Evolutionary conservation across 2,888 invertebrate genomes (phyloP), one percentile per base, ranked within the genome.

Genomic region (Andrena flavipes): DNA sequence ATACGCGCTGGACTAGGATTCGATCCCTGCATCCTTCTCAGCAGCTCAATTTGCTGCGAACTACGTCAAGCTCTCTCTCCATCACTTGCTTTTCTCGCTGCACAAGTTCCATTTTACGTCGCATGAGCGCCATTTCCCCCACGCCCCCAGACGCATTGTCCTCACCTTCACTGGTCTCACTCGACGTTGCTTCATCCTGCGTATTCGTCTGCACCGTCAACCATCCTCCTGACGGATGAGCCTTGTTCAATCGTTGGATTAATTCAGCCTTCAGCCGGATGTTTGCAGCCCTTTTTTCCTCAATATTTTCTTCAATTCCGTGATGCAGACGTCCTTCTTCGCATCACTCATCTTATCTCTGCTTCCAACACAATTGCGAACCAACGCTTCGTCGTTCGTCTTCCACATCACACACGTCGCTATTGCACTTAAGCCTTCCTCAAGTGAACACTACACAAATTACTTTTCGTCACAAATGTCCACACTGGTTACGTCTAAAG

Each of bases 141-240:
- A 16, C n/a, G n/a, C 6, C 1, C 49, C 0, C 49, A 49, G 49
- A 49, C n/a, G n/a, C 16, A 6, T 49, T n/a, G 0, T 7, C n/a
- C 7, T n/a, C n/a, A 1, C 49, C n/a, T 0, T 1, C n/a, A 49
- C n/a, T n/a, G 7, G 1, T 0, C 7, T n/a, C 49, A 49, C n/a
- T n/a, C 5, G 6, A 0, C 0, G 5, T 0, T 49, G 6, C 49
- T n/a, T 49, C 49, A 0, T 6, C n/a, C 0, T 1, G 35, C 0
- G 0, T 0, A 8, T 0, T 33, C n/a, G n/a, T 4, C n/a, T 16
- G 16, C 0, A 1, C 1, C 16, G 4, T 49, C n/a, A 49, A 16
- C 48, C 16, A 49, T 49, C 16, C 48, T 13, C 48, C 48, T 16
- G 48, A 13, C 48, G 13, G 48, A 49, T 49, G 3, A 16, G 16